Conservation (phyloP, 2,797 vertebrate species). For the Neomorphus geoffroyi region DNA sequence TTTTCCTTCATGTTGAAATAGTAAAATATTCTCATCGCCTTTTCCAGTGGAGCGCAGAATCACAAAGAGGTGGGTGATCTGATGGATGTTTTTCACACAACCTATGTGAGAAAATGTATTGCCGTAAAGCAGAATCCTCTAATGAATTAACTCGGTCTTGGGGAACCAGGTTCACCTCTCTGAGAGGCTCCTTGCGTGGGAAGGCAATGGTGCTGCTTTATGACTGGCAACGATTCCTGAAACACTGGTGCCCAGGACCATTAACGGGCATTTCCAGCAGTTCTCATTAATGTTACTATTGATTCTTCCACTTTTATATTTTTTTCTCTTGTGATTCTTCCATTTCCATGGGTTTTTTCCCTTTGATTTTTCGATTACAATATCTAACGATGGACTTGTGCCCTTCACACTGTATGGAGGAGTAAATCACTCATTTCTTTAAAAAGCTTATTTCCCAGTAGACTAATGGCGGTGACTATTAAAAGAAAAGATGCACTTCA, state of each 20-base stretch:
- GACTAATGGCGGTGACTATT: background rate
- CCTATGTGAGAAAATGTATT: fast-evolving
- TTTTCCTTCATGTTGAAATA: fast-evolving
- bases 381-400: background rate
- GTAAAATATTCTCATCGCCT: background rate
- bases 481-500: background rate
- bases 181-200: background rate
- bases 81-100: background rate
- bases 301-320: background rate
- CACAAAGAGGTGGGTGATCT: background rate
- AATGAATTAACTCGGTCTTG: fast-evolving
- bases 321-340: background rate
- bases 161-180: background rate
- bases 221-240: background rate
- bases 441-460: background rate
- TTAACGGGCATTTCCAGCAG: background rate
- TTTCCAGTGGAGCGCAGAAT: background rate
- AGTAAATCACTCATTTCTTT: background rate
- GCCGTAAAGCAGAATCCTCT: background rate
- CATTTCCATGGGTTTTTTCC: background rate
- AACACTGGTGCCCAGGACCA: background rate
- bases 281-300: background rate
- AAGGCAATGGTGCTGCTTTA: background rate
- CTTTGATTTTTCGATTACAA: background rate
- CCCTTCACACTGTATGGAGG: fast-evolving